A percentile compares a stretch with the other conserved stretches of the same genome.
Evolutionary conservation across 2,113 vertebrate species (phyloP).

Genomic region (Podarcis muralis): DNA sequence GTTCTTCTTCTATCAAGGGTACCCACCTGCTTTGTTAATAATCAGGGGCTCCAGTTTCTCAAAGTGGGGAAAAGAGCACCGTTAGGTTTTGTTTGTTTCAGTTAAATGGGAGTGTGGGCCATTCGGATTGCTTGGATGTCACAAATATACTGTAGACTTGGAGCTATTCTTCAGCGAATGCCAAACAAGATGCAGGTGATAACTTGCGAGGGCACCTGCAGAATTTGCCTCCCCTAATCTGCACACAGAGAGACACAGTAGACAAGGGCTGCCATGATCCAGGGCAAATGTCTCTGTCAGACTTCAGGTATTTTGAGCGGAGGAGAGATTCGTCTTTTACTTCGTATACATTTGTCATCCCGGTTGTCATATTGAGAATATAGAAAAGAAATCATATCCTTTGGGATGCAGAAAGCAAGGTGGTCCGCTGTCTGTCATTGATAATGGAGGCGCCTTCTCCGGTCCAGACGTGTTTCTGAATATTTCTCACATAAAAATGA

Average conservation of each 20-base stretch:
- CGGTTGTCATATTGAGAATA: background rate
- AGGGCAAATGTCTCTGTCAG: background rate
- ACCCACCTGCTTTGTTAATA: background rate
- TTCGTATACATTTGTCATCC: constrained; percentile 14
- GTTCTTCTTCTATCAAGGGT: background rate
- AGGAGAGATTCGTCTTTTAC: background rate
- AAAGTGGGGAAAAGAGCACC: background rate
- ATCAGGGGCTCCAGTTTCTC: background rate
- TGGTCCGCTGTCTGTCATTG: background rate
- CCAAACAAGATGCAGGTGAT: background rate
- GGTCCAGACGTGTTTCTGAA: rapidly evolving
- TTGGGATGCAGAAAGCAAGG: background rate
- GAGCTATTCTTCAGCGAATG: background rate
- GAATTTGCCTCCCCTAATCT: background rate
- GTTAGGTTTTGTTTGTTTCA: background rate
- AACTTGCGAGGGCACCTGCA: background rate
- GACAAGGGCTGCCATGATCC: background rate
- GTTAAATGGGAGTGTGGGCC: background rate
- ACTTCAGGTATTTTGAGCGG: background rate
- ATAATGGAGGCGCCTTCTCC: background rate
- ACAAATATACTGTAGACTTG: background rate
- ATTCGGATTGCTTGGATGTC: background rate
- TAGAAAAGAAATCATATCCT: background rate
- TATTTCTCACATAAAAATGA: background rate
- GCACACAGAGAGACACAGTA: background rate